These are phyloP conservation scores for Sthenelais limicola DNA, from an alignment of 2,888 invertebrate genomes.

Conservation along the genomic window DNA sequence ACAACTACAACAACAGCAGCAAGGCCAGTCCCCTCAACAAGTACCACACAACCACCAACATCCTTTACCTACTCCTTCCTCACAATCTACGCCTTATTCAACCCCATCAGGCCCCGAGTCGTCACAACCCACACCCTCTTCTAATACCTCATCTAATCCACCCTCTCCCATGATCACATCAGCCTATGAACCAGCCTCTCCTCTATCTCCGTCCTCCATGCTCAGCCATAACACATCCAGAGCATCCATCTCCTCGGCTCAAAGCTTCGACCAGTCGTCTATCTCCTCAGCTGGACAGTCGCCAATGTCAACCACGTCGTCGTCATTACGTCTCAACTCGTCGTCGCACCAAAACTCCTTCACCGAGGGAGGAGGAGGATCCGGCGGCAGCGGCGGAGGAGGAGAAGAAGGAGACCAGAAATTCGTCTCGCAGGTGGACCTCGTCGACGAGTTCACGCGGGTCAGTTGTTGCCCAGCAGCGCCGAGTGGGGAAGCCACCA, in stretches of 20 bases:
- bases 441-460: conserved; percentile 67
- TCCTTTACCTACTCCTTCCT: not conserved
- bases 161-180: conserved; percentile 2
- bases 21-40: not conserved
- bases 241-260: conserved; percentile 8
- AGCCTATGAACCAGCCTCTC: too few relatives aligned
- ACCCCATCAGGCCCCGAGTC: conserved; percentile 14
- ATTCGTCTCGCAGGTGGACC: conserved; percentile 31
- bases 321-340: not conserved
- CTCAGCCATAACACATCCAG: too few relatives aligned
- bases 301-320: conserved; percentile 1
- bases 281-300: conserved; percentile 29
- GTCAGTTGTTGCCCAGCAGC: conserved; percentile 60
- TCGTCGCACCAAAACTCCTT: conserved; percentile 8
- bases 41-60: not conserved
- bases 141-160: not conserved
- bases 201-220: too few relatives aligned
- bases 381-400: not conserved
- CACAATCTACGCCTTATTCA: conserved; percentile 36
- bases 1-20: not conserved
- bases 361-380: not conserved
- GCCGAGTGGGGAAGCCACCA: conserved; percentile 9
- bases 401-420: not conserved
- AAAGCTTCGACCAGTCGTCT: not conserved
- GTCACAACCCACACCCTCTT: conserved; percentile 6